Base-by-base conservation (phyloP, 2,113 vertebrate genomes). In the Dicerorhinus sumatrensis region DNA sequence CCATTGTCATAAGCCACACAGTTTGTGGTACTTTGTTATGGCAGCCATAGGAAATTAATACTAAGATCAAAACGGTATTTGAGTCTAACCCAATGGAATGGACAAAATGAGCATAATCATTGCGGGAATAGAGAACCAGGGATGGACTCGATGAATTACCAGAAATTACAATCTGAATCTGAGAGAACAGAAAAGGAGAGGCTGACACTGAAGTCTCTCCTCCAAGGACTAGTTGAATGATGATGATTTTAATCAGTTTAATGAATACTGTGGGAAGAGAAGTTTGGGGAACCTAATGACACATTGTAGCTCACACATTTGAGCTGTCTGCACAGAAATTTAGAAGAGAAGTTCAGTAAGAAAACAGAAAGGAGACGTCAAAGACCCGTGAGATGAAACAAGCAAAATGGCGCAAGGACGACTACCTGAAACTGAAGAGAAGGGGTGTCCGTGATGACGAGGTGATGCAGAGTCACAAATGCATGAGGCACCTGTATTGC, bases 241-340 rank as follows among this genome's bases (percentile, higher is more conserved):
- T 2, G 1, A 0, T 17, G 8, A 46, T 29, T n/a, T 20, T 23
- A n/a, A 46, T 70, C 39, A 2, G 0, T 18, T 16, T 75, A 20
- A 20, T 0, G 12, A 42, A 33, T 46, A 42, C 36, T 1, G 20
- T 9, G 13, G 12, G 12, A 21, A 70, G 16, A 65, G 42, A 65
- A 3, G 18, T 8, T 20, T 18, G 21, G 56, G 8, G 39, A 7
- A 54, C 23, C 16, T 4, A 8, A 11, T 12, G 18, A 12, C 33
- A 18, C 51, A 5, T 8, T 18, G 8, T 18, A 69, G 8, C 8
- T 8, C 29, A 13, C 9, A 70, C 1, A 10, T 36, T 1, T 27
- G 21, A 72, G 16, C 36, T 2, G 1, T 58, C 6, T 5, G 14
- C 6, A 9, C 21, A 51, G 36, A n/a, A 72, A 27, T 8, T 25